Conservation (phyloP, 2,113 vertebrate species). For the Aythya baeri region DNA sequence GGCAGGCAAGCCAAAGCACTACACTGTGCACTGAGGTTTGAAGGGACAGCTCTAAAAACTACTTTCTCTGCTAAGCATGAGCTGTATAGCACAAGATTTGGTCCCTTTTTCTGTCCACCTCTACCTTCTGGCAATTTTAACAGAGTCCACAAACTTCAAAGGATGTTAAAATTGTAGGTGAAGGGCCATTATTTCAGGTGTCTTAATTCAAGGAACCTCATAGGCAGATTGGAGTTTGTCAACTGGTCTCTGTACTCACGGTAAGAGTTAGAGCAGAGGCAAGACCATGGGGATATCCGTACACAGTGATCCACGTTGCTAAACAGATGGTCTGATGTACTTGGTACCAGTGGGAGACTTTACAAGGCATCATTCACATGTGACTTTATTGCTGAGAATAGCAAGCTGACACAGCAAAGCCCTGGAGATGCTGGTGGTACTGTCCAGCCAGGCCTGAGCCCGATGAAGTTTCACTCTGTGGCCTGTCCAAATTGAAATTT, state of each 20-base stretch:
- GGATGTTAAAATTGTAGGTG: neutral
- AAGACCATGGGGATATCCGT: neutral
- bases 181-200: neutral
- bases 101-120: neutral
- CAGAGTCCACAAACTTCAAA: neutral
- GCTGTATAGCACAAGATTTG: neutral
- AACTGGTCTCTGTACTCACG: neutral
- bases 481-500: neutral
- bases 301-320: neutral
- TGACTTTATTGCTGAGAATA: neutral
- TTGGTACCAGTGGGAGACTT: neutral
- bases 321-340: constrained; percentile 12
- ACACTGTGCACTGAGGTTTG: neutral
- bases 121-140: neutral
- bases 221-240: neutral
- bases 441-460: neutral
- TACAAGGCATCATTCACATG: neutral
- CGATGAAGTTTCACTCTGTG: neutral
- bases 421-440: neutral
- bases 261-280: neutral
- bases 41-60: neutral
- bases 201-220: neutral
- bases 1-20: neutral
- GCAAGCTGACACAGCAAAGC: neutral
- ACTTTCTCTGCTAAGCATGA: neutral